Percentiles rank a stretch among this genome's conserved stretches.
These are phyloP conservation scores for Plestiodon gilberti DNA, from an alignment of 2,113 vertebrate species.

Conservation along the genomic window DNA sequence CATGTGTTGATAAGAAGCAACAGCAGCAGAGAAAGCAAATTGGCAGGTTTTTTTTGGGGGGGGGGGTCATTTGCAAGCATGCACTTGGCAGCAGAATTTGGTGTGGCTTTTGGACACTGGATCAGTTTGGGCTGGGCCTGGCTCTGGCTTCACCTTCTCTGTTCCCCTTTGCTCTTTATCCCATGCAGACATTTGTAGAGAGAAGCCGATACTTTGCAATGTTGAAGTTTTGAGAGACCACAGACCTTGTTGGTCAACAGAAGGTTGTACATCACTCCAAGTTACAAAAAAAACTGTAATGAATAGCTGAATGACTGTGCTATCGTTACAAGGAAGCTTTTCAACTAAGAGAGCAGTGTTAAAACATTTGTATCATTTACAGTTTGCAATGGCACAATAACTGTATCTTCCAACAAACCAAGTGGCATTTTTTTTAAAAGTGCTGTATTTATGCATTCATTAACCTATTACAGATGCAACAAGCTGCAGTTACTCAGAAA, in stretches of 20 bases:
- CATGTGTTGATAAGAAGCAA: no score
- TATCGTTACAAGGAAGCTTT: slow-evolving; percentile 43
- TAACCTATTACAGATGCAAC: not conserved
- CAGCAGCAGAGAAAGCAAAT: no score
- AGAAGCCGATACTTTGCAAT: not conserved
- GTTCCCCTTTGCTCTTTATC: not conserved
- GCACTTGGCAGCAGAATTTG: no score
- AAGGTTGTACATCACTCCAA: slow-evolving; percentile 42
- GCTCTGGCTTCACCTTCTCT: not conserved
- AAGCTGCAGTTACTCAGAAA: slow-evolving; percentile 25
- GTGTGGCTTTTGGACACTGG: no score
- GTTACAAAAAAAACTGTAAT: slow-evolving; percentile 16
- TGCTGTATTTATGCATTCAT: slow-evolving; percentile 28
- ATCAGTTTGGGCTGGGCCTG: no score
- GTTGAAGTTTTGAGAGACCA: not conserved
- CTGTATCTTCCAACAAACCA: slow-evolving; percentile 2
- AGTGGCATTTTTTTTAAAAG: not conserved
- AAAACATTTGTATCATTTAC: slow-evolving; percentile 47
- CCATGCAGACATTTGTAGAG: not conserved
- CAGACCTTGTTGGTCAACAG: not conserved
- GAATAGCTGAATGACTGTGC: slow-evolving; percentile 39
- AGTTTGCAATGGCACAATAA: slow-evolving; percentile 5
- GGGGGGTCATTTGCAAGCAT: no score
- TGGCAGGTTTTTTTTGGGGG: no score
- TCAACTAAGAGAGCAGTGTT: slow-evolving; percentile 44